Evolutionary conservation across 2,797 vertebrate species (phyloP).

Genomic region (Leuciscus waleckii): DNA sequence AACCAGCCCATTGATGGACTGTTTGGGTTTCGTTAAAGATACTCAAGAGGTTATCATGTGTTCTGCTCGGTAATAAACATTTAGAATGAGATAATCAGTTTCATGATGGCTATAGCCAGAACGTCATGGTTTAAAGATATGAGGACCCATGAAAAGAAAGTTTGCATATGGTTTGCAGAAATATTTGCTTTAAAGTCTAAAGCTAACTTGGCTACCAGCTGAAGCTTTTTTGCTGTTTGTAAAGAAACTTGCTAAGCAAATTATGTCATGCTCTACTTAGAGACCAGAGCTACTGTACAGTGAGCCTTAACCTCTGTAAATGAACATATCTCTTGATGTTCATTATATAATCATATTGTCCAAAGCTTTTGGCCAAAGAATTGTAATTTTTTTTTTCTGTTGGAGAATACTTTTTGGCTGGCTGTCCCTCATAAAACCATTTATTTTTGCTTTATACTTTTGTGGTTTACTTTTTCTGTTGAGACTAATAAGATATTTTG

Average conservation of each 20-base stretch:
- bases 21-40: constrained; percentile 27
- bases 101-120: constrained; percentile 1
- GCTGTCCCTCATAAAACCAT: neutral
- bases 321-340: neutral
- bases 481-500: neutral
- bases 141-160: neutral
- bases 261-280: neutral
- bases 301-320: neutral
- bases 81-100: neutral
- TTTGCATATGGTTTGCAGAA: constrained; percentile 30
- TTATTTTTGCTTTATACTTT: neutral
- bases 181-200: constrained; percentile 31
- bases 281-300: neutral
- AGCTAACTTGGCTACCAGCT: neutral
- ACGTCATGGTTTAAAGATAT: neutral
- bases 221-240: constrained; percentile 11
- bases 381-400: neutral
- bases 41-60: neutral
- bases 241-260: constrained; percentile 12
- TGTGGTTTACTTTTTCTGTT: constrained; percentile 2
- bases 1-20: constrained; percentile 20
- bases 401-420: neutral
- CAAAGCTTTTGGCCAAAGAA: neutral
- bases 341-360: neutral
- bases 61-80: constrained; percentile 17